Base-by-base conservation (phyloP, 1,140 invertebrate genomes). In the Diprion similis region DNA sequence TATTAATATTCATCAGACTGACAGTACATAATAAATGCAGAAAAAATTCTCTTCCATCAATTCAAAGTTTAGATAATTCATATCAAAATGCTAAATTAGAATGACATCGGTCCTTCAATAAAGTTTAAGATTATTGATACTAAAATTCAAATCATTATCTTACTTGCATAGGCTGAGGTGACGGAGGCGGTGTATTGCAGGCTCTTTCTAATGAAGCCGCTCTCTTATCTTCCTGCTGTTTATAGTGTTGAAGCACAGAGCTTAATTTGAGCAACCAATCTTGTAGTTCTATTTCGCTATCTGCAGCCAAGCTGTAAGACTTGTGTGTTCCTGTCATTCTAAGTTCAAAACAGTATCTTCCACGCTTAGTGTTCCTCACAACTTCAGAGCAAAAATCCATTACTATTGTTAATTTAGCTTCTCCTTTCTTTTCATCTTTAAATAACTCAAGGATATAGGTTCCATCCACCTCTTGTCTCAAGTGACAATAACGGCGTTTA, bases 361-460 rank as follows among this genome's bases (percentile, higher is more conserved):
- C 95, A 77, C 95, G 91, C 88, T 96, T 96, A 46, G 92, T 86
- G 89, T 95, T 97, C 94, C 93, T 93, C 67, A 95, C 90, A 78
- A 97, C 94, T 84, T 97, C 95, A 2, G 93, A 93, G 82, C 96
- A 97, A 87, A 96, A 95, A 85, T 98, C 96, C 92, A 98, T 94
- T 75, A 96, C 95, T 86, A 98, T 95, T n/a, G 95, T 94, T 74
- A 95, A 92, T 88, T 97, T 97, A 1, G 94, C 93, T 81, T 98
- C 96, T 3, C 91, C 92, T 86, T 96, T 96, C 82, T 94, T 95
- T 71, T 98, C 96, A 89, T 98, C 96, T 89, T 98, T 98, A 83
- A 95, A 95, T 79, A 98, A 91, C 87, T 97, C 95, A 19, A 98
- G 89, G 79, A 96, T 94, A 80, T 97, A 97, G 0, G 95, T 96